Evolutionary conservation across 92 coral and sea anemone species (phyloP), one percentile per base, ranked within the genome.

Genomic region (Pocillopora meandrina): DNA sequence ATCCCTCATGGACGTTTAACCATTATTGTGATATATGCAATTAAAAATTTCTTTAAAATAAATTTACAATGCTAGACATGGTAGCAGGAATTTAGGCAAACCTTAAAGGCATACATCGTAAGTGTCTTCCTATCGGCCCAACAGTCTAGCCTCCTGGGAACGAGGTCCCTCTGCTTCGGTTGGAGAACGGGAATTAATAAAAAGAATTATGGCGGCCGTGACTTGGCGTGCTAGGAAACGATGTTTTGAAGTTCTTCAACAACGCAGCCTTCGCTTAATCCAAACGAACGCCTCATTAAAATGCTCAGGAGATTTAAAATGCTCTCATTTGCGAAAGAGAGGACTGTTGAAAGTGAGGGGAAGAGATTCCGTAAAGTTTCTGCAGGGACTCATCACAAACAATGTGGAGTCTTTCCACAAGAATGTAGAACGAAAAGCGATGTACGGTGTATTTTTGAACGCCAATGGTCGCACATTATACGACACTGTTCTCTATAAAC

Each of bases 331-430:
- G 68, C 88, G 90, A 36, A 91, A 90, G 71, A 89, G 95, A 69
- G 90, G 93, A 2, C 87, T 92, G 23, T 74, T 96, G 18, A 89
- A 92, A 63, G 88, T 96, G 9, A 34, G 76, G 12, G 99, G 99
- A 20, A 77, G 89, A 65, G 98, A 96, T 88, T 74, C 96, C 34
- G 89, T 92, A 17, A 89, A 88, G 75, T 91, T 94, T 75, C 90
- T 96, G 31, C 98, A 96, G 66, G 98, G 98, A 8, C 92, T 96
- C 18, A 89, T 91, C 13, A 96, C 99, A 16, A 96, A 96, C 80
- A 89, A 94, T 78, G 93, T 96, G 3, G 94, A 91, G 36, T 71
- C 90, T 1, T 96, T 96, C 61, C 94, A 95, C 60, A 83, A 89
- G 18, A 98, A 96, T 76, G 56, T 56, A 33, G 88, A 87, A 36